Conservation (phyloP, 35 echinoderm and acorn worm species). For the Holothuria glaberrima region DNA sequence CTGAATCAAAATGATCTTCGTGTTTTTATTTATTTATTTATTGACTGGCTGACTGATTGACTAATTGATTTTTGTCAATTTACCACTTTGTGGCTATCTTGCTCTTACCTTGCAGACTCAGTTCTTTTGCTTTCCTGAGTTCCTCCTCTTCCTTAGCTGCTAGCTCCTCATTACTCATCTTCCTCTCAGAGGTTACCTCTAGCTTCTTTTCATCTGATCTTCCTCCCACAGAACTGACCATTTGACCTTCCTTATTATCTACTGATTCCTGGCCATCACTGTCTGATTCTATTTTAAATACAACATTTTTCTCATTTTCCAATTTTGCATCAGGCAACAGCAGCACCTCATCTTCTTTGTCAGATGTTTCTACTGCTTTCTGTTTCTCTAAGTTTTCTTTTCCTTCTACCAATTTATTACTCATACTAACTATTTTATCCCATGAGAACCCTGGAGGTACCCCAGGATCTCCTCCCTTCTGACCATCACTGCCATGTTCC, state of each 20-base stretch:
- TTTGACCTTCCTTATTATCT: neutral
- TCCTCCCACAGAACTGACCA: no score
- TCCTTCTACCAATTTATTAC: no score
- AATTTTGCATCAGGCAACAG: no score
- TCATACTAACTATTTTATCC: no score
- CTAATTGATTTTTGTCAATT: no score
- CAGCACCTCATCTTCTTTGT: neutral
- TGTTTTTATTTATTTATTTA: no score
- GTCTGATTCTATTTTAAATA: neutral
- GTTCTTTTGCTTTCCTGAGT: slow-evolving; percentile 70
- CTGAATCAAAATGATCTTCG: no score
- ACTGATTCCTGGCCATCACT: neutral
- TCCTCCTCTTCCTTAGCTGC: slow-evolving; percentile 84
- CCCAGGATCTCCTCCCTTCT: slow-evolving; percentile 1
- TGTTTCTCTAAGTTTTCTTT: no score
- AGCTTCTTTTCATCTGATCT: neutral
- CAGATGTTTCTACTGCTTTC: no score
- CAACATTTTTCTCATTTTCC: no score
- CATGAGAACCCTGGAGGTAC: neutral
- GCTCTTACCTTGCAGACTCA: slow-evolving; percentile 83
- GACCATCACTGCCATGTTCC: slow-evolving; percentile 5
- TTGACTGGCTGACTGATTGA: no score
- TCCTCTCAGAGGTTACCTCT: neutral
- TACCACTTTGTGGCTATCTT: no score
- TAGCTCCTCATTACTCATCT: slow-evolving; percentile 72